Conservation (phyloP, 1,140 invertebrate species). For the Hirudo medicinalis region DNA sequence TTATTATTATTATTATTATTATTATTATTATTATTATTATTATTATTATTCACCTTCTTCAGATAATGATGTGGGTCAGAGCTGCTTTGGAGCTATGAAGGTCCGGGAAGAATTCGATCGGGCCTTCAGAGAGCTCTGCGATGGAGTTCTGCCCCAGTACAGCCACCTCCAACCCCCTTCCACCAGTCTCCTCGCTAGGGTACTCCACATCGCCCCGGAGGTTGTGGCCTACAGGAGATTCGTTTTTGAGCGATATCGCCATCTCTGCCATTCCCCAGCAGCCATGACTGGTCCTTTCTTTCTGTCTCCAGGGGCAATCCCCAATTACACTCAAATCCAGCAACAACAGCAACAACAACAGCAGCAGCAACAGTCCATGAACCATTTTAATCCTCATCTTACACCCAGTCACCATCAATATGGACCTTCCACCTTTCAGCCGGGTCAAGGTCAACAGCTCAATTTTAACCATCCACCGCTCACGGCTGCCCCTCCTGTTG, state of each 20-base stretch:
- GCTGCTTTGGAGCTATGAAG: conserved; percentile 75
- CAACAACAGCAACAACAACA: background rate
- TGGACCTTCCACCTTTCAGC: background rate
- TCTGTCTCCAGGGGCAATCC: background rate
- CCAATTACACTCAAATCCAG: background rate
- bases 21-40: background rate
- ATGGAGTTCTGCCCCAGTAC: conserved; percentile 51
- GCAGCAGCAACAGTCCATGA: too few species aligned
- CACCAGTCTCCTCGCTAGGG: conserved; percentile 62
- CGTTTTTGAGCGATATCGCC: conserved; percentile 35
- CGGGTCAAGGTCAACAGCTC: background rate
- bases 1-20: background rate
- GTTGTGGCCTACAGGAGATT: conserved; percentile 72
- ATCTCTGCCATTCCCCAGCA: conserved; percentile 10
- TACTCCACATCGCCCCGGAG: conserved; percentile 79
- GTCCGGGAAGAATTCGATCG: conserved; percentile 90
- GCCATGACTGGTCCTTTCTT: background rate
- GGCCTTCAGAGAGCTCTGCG: conserved; percentile 70
- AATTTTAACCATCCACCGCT: background rate
- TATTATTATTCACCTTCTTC: conserved; percentile 15
- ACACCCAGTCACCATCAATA: background rate
- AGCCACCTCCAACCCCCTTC: conserved; percentile 16
- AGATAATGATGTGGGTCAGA: conserved; percentile 82
- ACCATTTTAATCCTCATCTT: background rate
- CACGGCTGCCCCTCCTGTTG: background rate